Conservation (phyloP, 2,888 invertebrate genomes). For the Lamellibrachia columna region DNA sequence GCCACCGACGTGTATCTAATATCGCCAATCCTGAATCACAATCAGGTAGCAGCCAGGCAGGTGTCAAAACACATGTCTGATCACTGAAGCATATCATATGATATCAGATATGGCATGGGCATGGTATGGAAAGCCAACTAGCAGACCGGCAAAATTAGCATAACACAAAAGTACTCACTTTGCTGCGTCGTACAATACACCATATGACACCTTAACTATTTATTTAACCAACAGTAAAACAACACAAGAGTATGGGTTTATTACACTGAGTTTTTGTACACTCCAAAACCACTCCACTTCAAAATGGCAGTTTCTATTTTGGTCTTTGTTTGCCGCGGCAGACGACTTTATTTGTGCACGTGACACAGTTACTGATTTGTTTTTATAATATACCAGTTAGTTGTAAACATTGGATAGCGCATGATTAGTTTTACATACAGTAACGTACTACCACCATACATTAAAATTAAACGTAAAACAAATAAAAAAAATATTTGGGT, state of each 20-base stretch:
- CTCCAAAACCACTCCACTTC: neutral
- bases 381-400: neutral
- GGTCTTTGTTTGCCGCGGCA: constrained; percentile 16
- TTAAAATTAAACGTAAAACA: neutral
- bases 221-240: neutral
- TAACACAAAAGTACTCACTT: neutral
- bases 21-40: neutral
- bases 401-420: neutral
- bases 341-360: constrained; percentile 10
- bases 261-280: neutral
- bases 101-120: no score
- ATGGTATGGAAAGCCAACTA: neutral
- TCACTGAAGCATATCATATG: no score
- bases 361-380: neutral
- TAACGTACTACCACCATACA: neutral
- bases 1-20: neutral
- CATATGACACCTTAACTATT: neutral
- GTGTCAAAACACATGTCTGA: neutral
- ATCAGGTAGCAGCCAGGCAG: neutral
- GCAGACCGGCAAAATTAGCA: neutral
- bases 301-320: constrained; percentile 16
- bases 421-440: neutral
- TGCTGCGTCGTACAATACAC: neutral
- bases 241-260: neutral
- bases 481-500: neutral